A percentile compares a stretch with the other conserved stretches of the same genome.
Evolutionary conservation across 2,888 invertebrate species (phyloP).

Genomic region (Leucozona laternaria): DNA sequence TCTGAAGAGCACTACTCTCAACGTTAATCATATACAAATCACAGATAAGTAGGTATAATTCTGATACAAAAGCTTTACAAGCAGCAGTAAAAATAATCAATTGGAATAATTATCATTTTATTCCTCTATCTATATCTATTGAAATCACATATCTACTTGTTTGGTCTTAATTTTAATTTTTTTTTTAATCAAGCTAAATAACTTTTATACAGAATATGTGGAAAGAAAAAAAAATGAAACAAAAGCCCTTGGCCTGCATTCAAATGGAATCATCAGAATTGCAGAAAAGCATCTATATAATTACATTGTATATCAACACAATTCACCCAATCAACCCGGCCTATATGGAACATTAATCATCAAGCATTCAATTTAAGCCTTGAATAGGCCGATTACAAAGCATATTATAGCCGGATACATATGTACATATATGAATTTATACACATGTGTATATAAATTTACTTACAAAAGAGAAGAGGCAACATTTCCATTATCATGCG

Average conservation of each 20-base stretch:
- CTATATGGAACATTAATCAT: slow-evolving; percentile 55
- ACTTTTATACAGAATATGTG: neutral
- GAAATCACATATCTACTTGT: neutral
- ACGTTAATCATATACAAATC: neutral
- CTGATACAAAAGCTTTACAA: too few relatives aligned
- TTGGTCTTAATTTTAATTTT: neutral
- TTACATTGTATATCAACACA: too few relatives aligned
- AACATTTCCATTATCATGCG: slow-evolving; percentile 53
- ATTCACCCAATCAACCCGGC: slow-evolving; percentile 31
- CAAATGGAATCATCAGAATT: slow-evolving; percentile 40
- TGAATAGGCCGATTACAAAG: slow-evolving; percentile 57
- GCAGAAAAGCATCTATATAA: slow-evolving; percentile 38
- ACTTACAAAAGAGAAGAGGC: slow-evolving; percentile 41
- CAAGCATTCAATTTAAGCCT: slow-evolving; percentile 60
- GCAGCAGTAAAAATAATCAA: neutral
- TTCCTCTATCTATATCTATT: neutral
- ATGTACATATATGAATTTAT: neutral
- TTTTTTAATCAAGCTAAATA: neutral
- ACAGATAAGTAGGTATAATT: neutral
- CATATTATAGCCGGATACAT: slow-evolving; percentile 36
- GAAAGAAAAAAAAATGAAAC: neutral
- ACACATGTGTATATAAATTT: neutral
- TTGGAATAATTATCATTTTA: slow-evolving; percentile 2
- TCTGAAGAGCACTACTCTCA: neutral
- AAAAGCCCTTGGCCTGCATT: slow-evolving; percentile 54